Conservation (phyloP, 2,888 invertebrate genomes). For the Prosopocoilus inquinatus region DNA sequence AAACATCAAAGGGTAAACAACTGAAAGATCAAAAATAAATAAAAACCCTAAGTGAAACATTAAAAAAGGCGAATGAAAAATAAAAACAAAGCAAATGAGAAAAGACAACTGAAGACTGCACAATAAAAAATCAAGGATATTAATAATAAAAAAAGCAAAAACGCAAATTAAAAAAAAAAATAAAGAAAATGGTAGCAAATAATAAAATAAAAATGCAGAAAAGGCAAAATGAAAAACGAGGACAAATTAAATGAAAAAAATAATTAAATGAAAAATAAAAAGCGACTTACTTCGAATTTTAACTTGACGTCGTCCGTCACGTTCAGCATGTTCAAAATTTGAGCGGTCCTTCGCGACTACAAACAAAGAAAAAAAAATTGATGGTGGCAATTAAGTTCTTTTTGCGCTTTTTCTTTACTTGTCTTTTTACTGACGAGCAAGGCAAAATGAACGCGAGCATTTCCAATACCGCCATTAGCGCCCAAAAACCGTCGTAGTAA, state of each 20-base stretch:
- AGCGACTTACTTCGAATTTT: constrained; percentile 8
- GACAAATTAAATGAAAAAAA: neutral
- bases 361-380: constrained; percentile 4
- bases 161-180: neutral
- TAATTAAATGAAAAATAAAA: neutral
- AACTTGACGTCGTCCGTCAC: neutral
- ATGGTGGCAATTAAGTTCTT: neutral
- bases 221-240: neutral
- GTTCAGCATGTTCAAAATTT: constrained; percentile 20
- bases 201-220: neutral
- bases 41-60: too few species aligned
- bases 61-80: too few species aligned
- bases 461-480: constrained; percentile 14
- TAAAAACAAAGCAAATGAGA: too few species aligned
- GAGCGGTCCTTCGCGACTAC: constrained; percentile 19
- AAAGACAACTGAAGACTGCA: too few species aligned
- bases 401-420: constrained; percentile 8
- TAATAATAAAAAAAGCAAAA: too few species aligned
- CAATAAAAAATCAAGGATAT: too few species aligned
- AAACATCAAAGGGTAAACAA: too few species aligned
- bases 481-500: constrained; percentile 19
- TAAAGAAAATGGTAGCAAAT: too few species aligned
- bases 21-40: too few species aligned
- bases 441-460: constrained; percentile 17
- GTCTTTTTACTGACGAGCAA: constrained; percentile 14